Evolutionary conservation across 1,140 invertebrate species (phyloP).

Genomic region (Drosophila rufa): DNA sequence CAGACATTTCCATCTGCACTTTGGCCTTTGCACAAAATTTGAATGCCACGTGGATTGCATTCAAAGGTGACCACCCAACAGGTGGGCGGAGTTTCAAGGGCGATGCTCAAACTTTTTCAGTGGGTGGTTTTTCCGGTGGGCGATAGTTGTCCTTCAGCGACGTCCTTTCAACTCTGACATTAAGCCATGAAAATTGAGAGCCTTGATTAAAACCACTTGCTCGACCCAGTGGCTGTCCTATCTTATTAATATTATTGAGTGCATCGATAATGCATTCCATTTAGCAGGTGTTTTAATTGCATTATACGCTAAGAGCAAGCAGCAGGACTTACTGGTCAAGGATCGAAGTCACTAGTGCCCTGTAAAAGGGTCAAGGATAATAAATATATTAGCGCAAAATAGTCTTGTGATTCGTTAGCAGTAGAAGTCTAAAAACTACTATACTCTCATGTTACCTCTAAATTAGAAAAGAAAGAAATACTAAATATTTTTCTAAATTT

Average conservation of each 20-base stretch:
- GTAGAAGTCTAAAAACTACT: no score
- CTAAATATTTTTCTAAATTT: no score
- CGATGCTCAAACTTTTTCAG: background rate
- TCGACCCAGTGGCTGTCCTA: background rate
- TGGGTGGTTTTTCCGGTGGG: conserved; percentile 3
- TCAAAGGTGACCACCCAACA: conserved; percentile 16
- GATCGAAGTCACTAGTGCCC: background rate
- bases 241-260: background rate
- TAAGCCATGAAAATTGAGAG: conserved; percentile 3
- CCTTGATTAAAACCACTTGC: conserved; percentile 22
- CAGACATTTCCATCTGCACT: conserved; percentile 27
- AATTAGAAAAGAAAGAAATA: no score
- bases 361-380: background rate
- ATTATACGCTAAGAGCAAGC: conserved; percentile 8
- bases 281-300: conserved; percentile 8
- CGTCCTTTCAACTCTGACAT: conserved; percentile 35
- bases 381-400: no score
- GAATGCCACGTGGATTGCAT: conserved; percentile 31
- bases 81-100: conserved; percentile 15
- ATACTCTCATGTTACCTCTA: no score
- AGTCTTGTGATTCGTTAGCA: no score
- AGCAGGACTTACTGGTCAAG: background rate
- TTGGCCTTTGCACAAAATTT: conserved; percentile 38
- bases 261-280: conserved; percentile 11
- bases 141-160: conserved; percentile 19